Percentiles rank a stretch among this genome's conserved stretches.
Evolutionary conservation across 2,888 invertebrate species (phyloP).

Genomic region (Agonopterix subpropinquella): DNA sequence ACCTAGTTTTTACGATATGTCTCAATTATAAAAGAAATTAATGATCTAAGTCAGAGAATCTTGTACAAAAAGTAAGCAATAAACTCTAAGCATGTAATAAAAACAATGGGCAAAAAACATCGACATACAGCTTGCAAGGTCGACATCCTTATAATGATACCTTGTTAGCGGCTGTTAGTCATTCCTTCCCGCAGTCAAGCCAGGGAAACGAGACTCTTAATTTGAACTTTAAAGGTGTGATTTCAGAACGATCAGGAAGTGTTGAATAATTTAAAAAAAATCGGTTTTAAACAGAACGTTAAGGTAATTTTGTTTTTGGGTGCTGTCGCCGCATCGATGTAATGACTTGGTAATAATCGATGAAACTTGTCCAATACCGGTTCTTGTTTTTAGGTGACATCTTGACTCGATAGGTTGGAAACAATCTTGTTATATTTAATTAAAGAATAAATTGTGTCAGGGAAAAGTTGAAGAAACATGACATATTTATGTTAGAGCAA

Average conservation of each 20-base stretch:
- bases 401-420: too few species aligned
- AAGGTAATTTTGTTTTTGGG: conserved; percentile 36
- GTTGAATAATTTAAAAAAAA: conserved; percentile 63
- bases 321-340: conserved; percentile 28
- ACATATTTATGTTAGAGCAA: too few species aligned
- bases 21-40: too few species aligned
- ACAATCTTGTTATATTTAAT: too few species aligned
- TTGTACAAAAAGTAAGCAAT: too few species aligned
- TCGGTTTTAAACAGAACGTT: conserved; percentile 38
- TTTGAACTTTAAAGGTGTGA: conserved; percentile 67
- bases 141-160: conserved; percentile 64
- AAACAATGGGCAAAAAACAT: conserved; percentile 44
- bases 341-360: conserved; percentile 10
- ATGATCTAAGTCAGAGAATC: too few species aligned
- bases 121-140: conserved; percentile 42
- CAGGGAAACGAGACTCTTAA: conserved; percentile 59
- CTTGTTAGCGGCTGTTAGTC: conserved; percentile 70
- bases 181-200: conserved; percentile 41
- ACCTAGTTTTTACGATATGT: too few species aligned
- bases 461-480: too few species aligned
- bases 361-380: background rate
- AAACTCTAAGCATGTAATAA: conserved; percentile 16
- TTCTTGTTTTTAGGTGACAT: too few species aligned
- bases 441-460: too few species aligned
- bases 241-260: conserved; percentile 55